A percentile compares a stretch with the other conserved stretches of the same genome.
Evolutionary conservation across 2,113 vertebrate genomes (phyloP).

Genomic region (Brachyhypopomus occidentalis): DNA sequence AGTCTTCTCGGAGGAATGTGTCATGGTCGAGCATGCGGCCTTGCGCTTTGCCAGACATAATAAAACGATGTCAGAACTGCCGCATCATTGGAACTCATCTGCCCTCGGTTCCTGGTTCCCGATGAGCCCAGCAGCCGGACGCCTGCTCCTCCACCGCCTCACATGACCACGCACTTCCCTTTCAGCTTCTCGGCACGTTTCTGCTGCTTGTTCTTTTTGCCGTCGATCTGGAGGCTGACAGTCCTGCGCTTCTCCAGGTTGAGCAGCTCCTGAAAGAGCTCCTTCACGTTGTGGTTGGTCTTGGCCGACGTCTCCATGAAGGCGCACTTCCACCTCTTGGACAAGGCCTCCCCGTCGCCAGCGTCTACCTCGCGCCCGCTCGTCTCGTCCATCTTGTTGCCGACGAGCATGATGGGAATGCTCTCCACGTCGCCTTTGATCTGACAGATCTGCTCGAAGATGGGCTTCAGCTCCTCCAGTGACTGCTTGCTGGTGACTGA

Average conservation of each 20-base stretch:
- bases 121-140: conserved; percentile 15
- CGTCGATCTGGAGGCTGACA: conserved; percentile 57
- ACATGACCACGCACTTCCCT: conserved; percentile 59
- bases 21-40: background rate
- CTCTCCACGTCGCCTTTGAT: conserved; percentile 55
- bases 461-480: conserved; percentile 58
- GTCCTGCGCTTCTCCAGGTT: conserved; percentile 54
- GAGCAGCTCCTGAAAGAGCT: conserved; percentile 58
- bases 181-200: conserved; percentile 57
- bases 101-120: background rate
- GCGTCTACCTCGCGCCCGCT: conserved; percentile 44
- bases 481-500: conserved; percentile 57
- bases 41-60: conserved; percentile 8
- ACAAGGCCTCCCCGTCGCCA: conserved; percentile 49
- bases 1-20: background rate
- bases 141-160: background rate
- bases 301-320: conserved; percentile 60
- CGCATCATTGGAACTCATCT: background rate
- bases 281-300: conserved; percentile 57
- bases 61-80: conserved; percentile 4
- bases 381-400: conserved; percentile 55
- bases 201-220: conserved; percentile 57
- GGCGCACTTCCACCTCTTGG: conserved; percentile 57
- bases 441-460: conserved; percentile 57
- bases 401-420: conserved; percentile 57